phyloP scores from a whole-genome alignment of 1,140 invertebrate species.

The Panagrolaimus sp. region DNA sequence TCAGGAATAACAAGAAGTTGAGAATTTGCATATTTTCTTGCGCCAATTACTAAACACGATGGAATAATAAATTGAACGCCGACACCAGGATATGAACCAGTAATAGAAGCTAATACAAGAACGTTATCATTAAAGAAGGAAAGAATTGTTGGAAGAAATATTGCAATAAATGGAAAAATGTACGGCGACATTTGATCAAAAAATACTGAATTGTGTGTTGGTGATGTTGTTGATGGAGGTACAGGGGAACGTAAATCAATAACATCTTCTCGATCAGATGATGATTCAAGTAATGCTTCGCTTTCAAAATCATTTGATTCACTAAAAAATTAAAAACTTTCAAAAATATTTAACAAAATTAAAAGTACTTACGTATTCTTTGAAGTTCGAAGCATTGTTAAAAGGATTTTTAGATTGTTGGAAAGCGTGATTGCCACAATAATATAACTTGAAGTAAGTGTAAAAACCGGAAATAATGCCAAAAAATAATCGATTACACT shows the following conservation, averaged over 20 bases:
- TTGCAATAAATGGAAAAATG: conserved; percentile 70
- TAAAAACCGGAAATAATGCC: conserved; percentile 89
- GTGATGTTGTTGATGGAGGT: neutral
- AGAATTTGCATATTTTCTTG: conserved; percentile 62
- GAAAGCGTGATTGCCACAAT: conserved; percentile 90
- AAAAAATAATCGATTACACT: conserved; percentile 71
- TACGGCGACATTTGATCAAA: conserved; percentile 36
- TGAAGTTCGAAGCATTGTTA: conserved; percentile 62
- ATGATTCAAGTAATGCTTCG: conserved; percentile 19
- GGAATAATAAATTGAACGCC: conserved; percentile 93
- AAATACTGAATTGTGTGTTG: neutral
- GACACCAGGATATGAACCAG: conserved; percentile 76
- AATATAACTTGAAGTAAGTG: conserved; percentile 88
- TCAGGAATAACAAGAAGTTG: conserved; percentile 29
- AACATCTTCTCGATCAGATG: conserved; percentile 29
- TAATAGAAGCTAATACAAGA: conserved; percentile 62
- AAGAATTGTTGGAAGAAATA: conserved; percentile 77
- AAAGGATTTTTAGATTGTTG: conserved; percentile 82
- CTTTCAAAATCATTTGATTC: conserved; percentile 53
- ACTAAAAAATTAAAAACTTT: conserved; percentile 43
- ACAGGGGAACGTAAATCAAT: neutral
- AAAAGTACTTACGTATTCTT: neutral
- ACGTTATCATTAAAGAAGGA: conserved; percentile 78
- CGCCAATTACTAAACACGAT: conserved; percentile 74
- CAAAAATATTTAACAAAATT: neutral